A percentile compares a stretch with the other conserved stretches of the same genome.
Evolutionary conservation across 2,113 vertebrate species (phyloP).

Genomic region (Cynoglossus semilaevis): DNA sequence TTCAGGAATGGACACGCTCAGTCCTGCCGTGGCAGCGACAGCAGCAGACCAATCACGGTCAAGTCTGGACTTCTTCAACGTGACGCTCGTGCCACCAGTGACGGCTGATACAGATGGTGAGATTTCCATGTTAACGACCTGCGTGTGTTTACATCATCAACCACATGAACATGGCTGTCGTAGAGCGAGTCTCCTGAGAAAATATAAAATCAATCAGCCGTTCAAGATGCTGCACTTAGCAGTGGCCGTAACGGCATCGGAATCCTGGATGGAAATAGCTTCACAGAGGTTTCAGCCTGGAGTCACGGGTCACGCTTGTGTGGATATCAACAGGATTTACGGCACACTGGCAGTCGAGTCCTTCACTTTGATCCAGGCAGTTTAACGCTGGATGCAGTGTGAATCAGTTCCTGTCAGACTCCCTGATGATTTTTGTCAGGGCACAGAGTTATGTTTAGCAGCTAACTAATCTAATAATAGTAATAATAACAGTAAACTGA

Average conservation of each 20-base stretch:
- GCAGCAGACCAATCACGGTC: neutral
- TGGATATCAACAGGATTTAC: constrained; percentile 70
- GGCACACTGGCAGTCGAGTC: constrained; percentile 56
- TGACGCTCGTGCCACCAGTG: neutral
- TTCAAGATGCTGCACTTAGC: constrained; percentile 31
- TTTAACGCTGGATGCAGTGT: constrained; percentile 43
- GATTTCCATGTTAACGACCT: neutral
- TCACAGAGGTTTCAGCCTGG: constrained; percentile 31
- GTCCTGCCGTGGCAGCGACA: neutral
- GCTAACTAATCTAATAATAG: no score
- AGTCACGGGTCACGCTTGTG: constrained; percentile 70
- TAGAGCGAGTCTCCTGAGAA: neutral
- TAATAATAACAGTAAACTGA: no score
- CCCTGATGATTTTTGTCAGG: constrained; percentile 28
- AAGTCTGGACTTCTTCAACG: neutral
- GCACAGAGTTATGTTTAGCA: constrained; percentile 22
- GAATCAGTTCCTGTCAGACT: constrained; percentile 29
- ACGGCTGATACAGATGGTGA: neutral
- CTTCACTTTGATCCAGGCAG: constrained; percentile 57
- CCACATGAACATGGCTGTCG: neutral
- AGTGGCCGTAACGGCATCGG: constrained; percentile 9
- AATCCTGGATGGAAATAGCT: constrained; percentile 57
- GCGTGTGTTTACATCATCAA: neutral
- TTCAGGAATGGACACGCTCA: neutral
- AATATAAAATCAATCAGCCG: constrained; percentile 38